Conservation (phyloP, 2,888 invertebrate genomes). For the Lasioglossum oenotherae region DNA sequence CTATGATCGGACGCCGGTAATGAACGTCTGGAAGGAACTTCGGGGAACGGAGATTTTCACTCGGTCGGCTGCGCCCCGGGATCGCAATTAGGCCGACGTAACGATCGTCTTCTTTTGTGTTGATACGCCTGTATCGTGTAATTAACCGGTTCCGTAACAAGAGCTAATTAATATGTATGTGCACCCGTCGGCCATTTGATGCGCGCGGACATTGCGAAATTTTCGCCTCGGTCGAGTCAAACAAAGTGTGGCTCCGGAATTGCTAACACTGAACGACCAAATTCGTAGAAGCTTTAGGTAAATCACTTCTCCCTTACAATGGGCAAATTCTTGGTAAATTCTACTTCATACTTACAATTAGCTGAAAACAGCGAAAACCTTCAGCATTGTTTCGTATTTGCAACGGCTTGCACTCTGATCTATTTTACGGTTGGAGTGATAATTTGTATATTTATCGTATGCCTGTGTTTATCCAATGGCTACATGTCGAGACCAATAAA, state of each 20-base stretch:
- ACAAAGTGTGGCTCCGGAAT: neutral
- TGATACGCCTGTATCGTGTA: slow-evolving; percentile 5
- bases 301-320: neutral
- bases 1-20: slow-evolving; percentile 18
- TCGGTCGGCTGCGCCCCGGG: slow-evolving; percentile 1
- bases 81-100: slow-evolving; percentile 2
- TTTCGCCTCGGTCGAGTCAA: neutral
- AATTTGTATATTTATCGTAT: neutral
- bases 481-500: neutral
- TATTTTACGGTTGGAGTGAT: neutral
- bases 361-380: neutral
- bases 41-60: slow-evolving; percentile 5
- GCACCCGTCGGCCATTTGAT: neutral
- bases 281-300: neutral
- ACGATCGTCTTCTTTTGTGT: slow-evolving; percentile 13
- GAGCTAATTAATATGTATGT: slow-evolving; percentile 6
- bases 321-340: neutral
- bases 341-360: neutral
- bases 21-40: slow-evolving; percentile 18
- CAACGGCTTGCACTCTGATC: too few species aligned
- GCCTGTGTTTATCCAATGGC: neutral
- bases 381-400: too few species aligned
- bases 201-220: neutral
- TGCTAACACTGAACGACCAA: neutral
- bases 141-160: slow-evolving; percentile 12